Percentiles rank a stretch among this genome's conserved stretches.
Evolutionary conservation across 2,113 vertebrate species (phyloP).

Genomic region (Cairina moschata): DNA sequence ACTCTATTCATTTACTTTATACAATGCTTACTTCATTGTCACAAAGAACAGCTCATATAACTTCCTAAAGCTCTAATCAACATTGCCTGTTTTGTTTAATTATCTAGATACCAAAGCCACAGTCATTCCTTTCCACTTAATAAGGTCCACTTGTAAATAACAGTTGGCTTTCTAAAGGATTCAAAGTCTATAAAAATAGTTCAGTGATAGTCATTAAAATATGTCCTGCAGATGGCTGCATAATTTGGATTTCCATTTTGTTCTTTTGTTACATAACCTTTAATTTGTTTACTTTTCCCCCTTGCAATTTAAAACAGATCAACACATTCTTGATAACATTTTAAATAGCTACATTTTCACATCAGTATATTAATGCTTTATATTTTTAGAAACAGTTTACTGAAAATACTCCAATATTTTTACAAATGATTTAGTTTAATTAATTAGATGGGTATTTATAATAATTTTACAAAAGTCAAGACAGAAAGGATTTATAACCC

Average conservation of each 20-base stretch:
- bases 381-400: neutral
- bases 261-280: neutral
- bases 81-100: neutral
- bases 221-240: slow-evolving; percentile 2
- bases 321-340: neutral
- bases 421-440: neutral
- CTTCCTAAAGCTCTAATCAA: slow-evolving; percentile 14
- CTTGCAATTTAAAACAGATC: neutral
- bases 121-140: slow-evolving; percentile 12
- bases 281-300: neutral
- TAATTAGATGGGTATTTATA: neutral
- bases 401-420: neutral
- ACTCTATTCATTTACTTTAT: neutral
- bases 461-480: neutral
- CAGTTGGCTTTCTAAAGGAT: neutral
- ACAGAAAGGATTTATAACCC: neutral
- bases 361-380: neutral
- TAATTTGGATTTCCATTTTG: slow-evolving; percentile 11
- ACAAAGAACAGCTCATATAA: neutral
- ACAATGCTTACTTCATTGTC: neutral
- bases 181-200: slow-evolving; percentile 37
- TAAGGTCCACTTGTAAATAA: slow-evolving; percentile 13
- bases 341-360: neutral
- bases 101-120: neutral
- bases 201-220: slow-evolving; percentile 21